Conservation (phyloP, 2,888 invertebrate genomes). For the Sminthurides aquaticus region DNA sequence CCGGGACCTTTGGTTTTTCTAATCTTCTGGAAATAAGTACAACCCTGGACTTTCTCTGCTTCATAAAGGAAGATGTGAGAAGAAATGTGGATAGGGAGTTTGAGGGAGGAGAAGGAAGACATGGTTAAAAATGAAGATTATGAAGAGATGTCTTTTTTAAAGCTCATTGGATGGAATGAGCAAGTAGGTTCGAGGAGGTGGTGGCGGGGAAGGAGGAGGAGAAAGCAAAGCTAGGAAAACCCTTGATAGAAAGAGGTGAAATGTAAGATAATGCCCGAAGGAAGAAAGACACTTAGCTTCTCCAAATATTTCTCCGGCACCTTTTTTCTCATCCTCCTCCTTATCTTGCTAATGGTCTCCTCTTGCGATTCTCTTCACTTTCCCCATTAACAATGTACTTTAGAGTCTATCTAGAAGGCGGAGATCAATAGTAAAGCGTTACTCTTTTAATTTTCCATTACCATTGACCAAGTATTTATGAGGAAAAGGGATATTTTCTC, state of each 20-base stretch:
- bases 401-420: not conserved
- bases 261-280: not conserved
- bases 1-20: too few relatives aligned
- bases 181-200: not conserved
- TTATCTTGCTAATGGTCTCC: not conserved
- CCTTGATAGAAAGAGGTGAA: not conserved
- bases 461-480: not conserved
- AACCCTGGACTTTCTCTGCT: too few relatives aligned
- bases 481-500: not conserved
- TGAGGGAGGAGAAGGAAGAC: too few relatives aligned
- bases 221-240: not conserved
- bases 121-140: too few relatives aligned
- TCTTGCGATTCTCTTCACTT: not conserved
- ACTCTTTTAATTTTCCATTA: constrained; percentile 7
- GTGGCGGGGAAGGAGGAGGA: not conserved
- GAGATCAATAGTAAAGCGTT: not conserved
- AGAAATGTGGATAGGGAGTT: too few relatives aligned
- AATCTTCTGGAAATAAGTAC: too few relatives aligned
- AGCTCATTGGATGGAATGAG: not conserved
- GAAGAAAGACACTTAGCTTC: too few relatives aligned
- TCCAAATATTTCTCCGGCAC: not conserved
- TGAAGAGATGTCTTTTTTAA: too few relatives aligned
- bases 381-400: not conserved
- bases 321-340: not conserved
- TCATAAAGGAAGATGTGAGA: too few relatives aligned